Conservation (phyloP, 2,888 invertebrate genomes). For the Sarcophaga rosellei region DNA sequence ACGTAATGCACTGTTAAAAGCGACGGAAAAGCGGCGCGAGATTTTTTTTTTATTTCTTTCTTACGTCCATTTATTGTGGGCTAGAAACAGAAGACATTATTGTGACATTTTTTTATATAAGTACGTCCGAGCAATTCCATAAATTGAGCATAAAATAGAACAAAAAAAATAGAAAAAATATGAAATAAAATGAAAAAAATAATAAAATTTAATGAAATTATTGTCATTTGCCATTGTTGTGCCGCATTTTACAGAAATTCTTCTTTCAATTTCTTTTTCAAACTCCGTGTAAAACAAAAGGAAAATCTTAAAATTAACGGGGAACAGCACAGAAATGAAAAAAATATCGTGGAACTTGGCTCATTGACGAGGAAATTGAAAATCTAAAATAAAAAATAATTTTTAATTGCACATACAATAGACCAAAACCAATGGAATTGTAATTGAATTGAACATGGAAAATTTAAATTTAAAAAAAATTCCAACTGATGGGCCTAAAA, state of each 20-base stretch:
- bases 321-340: slow-evolving; percentile 28
- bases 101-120: not conserved
- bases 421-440: too few relatives aligned
- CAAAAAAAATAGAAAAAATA: not conserved
- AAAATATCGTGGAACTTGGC: slow-evolving; percentile 3
- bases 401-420: slow-evolving; percentile 6
- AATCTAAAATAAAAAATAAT: slow-evolving; percentile 40
- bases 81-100: slow-evolving; percentile 23
- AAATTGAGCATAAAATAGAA: slow-evolving; percentile 32
- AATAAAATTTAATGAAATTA: slow-evolving; percentile 66
- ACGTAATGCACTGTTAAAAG: not conserved
- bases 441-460: too few relatives aligned
- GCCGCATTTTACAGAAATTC: slow-evolving; percentile 45
- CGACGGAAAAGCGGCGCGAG: not conserved
- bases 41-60: not conserved
- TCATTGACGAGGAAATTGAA: slow-evolving; percentile 46
- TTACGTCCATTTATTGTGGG: slow-evolving; percentile 33
- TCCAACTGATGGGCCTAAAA: too few relatives aligned
- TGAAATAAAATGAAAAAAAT: slow-evolving; percentile 35
- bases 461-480: too few relatives aligned
- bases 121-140: slow-evolving; percentile 32
- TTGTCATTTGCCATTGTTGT: slow-evolving; percentile 51
- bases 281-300: slow-evolving; percentile 44
- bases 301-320: slow-evolving; percentile 43
- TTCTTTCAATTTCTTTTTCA: slow-evolving; percentile 16